phyloP scores from a whole-genome alignment of 2,113 vertebrate species.

The Macrotis lagotis region DNA sequence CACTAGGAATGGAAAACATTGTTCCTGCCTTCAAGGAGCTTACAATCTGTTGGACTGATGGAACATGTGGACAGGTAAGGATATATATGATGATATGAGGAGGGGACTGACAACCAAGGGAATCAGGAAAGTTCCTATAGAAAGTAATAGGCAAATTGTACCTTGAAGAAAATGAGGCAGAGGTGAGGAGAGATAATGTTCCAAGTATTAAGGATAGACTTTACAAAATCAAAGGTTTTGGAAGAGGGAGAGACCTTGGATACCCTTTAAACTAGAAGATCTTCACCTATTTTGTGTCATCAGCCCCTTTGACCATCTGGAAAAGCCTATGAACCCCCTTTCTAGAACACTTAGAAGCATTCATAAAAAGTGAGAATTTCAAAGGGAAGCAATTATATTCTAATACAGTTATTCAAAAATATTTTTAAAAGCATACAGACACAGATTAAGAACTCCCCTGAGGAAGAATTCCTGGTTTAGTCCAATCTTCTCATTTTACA shows the following conservation, averaged over 20 bases:
- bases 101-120: not conserved
- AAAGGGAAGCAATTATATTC: not conserved
- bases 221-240: not conserved
- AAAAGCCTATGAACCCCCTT: not conserved
- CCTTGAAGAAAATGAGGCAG: not conserved
- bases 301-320: not conserved
- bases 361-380: not conserved
- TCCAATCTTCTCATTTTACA: not conserved
- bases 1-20: not conserved
- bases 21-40: not conserved
- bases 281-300: not conserved
- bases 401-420: not conserved
- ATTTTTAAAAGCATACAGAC: not conserved
- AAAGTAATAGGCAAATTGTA: not conserved
- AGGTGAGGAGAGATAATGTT: not conserved
- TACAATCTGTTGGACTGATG: not conserved
- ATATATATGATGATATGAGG: not conserved
- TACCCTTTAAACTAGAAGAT: not conserved
- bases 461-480: not conserved
- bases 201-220: not conserved
- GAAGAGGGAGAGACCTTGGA: not conserved
- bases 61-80: not conserved
- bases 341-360: not conserved
- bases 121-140: not conserved
- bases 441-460: not conserved